Percentiles rank a stretch among this genome's conserved stretches.
Conservation (phyloP, 2,113 vertebrate species). For the Callopanchax toddi region DNA sequence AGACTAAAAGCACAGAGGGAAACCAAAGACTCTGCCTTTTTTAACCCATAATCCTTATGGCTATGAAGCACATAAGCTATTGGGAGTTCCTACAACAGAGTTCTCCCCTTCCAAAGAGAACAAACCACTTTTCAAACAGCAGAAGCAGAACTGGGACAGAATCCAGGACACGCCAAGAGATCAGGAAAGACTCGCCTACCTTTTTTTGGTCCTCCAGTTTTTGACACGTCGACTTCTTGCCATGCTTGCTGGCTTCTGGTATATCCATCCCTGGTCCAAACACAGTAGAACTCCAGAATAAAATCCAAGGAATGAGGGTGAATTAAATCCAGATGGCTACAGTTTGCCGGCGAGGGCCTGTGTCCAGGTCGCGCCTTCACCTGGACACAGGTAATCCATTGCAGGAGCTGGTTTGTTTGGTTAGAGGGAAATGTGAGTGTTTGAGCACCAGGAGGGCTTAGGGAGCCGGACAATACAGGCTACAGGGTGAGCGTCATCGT, state of each 20-base stretch:
- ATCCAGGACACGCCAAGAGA: background rate
- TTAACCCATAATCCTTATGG: slow-evolving; percentile 38
- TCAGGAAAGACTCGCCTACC: slow-evolving; percentile 77
- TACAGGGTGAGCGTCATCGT: slow-evolving; percentile 72
- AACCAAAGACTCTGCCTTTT: slow-evolving; percentile 27
- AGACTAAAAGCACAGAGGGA: slow-evolving; percentile 33
- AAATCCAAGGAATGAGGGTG: slow-evolving; percentile 79
- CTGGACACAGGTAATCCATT: slow-evolving; percentile 77
- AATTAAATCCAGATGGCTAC: slow-evolving; percentile 68
- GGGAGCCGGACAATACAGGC: background rate
- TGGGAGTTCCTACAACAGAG: slow-evolving; percentile 47
- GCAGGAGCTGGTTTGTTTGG: slow-evolving; percentile 37
- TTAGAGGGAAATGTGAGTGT: slow-evolving; percentile 2
- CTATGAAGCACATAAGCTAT: slow-evolving; percentile 38
- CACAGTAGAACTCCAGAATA: slow-evolving; percentile 78
- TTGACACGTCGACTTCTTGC: slow-evolving; percentile 94
- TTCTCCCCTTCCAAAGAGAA: slow-evolving; percentile 33
- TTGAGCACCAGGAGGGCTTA: background rate
- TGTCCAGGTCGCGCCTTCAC: slow-evolving; percentile 84
- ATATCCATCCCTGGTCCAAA: slow-evolving; percentile 91
- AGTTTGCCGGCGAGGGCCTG: slow-evolving; percentile 74
- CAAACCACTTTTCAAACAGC: slow-evolving; percentile 5
- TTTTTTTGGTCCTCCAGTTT: slow-evolving; percentile 99
- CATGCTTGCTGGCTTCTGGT: slow-evolving; percentile 93
- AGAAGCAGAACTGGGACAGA: background rate